These are phyloP conservation scores for Drosophila barbarae DNA, from an alignment of 2,888 invertebrate genomes.

Conservation along the genomic window DNA sequence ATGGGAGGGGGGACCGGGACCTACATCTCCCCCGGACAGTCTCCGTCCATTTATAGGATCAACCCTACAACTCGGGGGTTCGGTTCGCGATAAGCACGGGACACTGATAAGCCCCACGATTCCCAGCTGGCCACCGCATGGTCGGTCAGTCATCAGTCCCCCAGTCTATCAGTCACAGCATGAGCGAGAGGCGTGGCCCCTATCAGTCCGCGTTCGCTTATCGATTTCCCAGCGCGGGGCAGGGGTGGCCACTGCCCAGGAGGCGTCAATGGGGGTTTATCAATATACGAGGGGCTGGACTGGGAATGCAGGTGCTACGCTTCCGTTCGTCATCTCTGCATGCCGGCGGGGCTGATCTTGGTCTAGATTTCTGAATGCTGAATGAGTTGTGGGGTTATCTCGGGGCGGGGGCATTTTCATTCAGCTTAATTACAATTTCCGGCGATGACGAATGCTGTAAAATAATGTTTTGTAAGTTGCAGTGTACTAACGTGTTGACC, in stretches of 20 bases:
- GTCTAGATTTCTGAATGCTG: conserved; percentile 19
- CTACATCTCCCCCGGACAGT: conserved; percentile 36
- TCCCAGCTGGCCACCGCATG: conserved; percentile 42
- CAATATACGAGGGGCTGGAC: conserved; percentile 30
- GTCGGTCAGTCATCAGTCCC: conserved; percentile 11
- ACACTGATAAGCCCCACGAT: conserved; percentile 28
- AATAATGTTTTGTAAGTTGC: not conserved
- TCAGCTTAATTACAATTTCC: conserved; percentile 24
- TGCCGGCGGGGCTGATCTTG: conserved; percentile 20
- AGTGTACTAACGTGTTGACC: not conserved
- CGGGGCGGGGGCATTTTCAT: conserved; percentile 17
- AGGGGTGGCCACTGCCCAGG: conserved; percentile 10
- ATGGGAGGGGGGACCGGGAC: conserved; percentile 8
- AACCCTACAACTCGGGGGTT: conserved; percentile 38
- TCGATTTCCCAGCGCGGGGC: conserved; percentile 1
- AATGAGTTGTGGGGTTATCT: conserved; percentile 24
- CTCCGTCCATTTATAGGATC: conserved; percentile 30
- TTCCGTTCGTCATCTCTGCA: conserved; percentile 28
- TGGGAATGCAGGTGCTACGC: conserved; percentile 30
- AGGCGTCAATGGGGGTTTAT: conserved; percentile 39
- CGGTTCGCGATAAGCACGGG: conserved; percentile 19
- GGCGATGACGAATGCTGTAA: conserved; percentile 3
- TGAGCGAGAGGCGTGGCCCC: conserved; percentile 42
- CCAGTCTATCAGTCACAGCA: conserved; percentile 29
- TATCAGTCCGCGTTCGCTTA: conserved; percentile 27